These are phyloP conservation scores for Sandelia bainsii DNA, from an alignment of 2,797 vertebrate genomes.

Conservation along the genomic window DNA sequence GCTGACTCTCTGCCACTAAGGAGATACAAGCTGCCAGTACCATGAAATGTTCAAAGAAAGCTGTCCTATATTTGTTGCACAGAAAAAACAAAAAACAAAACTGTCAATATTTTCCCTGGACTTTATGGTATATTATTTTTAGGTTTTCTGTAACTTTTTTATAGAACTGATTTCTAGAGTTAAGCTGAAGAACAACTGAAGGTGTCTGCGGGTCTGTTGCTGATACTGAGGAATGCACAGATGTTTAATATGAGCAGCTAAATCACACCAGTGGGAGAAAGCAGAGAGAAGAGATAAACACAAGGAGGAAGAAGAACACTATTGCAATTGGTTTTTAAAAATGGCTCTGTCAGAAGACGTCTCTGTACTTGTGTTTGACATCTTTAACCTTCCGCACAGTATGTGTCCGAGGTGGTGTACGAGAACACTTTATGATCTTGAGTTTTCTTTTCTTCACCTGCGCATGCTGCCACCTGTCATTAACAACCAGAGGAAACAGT, in stretches of 20 bases:
- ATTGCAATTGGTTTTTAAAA: slow-evolving; percentile 10
- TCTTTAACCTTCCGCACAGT: slow-evolving; percentile 27
- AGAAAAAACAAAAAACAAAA: neutral
- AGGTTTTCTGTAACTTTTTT: neutral
- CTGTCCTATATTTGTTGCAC: slow-evolving; percentile 7
- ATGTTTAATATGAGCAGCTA: slow-evolving; percentile 21
- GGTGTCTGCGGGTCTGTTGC: slow-evolving; percentile 8
- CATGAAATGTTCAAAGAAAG: slow-evolving; percentile 25
- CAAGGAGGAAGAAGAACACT: slow-evolving; percentile 15
- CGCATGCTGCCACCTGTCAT: slow-evolving; percentile 39
- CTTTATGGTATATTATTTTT: neutral
- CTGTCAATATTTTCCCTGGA: neutral
- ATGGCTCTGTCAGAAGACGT: slow-evolving; percentile 10
- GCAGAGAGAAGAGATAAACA: slow-evolving; percentile 3
- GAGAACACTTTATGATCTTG: slow-evolving; percentile 30
- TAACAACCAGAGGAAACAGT: slow-evolving; percentile 35
- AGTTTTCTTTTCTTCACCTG: slow-evolving; percentile 46
- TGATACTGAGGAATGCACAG: slow-evolving; percentile 26
- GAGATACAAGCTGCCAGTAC: neutral
- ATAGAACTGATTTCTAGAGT: neutral
- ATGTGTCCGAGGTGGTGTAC: slow-evolving; percentile 22
- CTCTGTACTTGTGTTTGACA: slow-evolving; percentile 36
- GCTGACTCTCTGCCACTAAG: slow-evolving; percentile 10
- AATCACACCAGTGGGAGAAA: slow-evolving; percentile 7
- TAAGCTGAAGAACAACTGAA: neutral